Base-by-base conservation (phyloP, 2,113 vertebrate genomes). In the Tragelaphus strepsiceros region DNA sequence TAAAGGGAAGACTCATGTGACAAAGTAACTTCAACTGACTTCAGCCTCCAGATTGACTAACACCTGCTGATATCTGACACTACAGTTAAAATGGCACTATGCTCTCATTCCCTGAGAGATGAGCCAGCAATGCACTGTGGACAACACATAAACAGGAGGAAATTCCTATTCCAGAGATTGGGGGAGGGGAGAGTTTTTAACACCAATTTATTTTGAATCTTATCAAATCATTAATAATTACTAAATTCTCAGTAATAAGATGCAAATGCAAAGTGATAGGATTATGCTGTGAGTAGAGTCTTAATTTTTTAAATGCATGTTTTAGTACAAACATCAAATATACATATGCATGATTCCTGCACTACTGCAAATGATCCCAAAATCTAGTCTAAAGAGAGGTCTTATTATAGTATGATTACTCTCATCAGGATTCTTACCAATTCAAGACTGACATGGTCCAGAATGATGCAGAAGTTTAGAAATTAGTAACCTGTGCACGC, bases 301-400 rank as follows among this genome's bases (percentile, higher is more conserved):
- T 74, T 92, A 46, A 95, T 80, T 80, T 97, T 90, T 62, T 49
- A 84, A 84, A 61, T 53, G 17, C 61, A 7, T 81, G 39, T 62
- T 22, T 91, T 92, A 90, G 58, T 74, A 49, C 89, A 96, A 88
- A 80, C 35, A 96, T 80, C 51, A 94, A 94, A 94, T 56, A n/a
- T 30, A 46, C 17, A 74, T 56, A 89, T 26, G 19, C 56, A 81
- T 19, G 1, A 77, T 49, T 87, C 90, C 82, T 92, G 30, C n/a
- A 71, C 4, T 62, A 46, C 30, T 32, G 97, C 16, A 58, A 87
- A 16, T 24, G 74, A 88, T 64, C 82, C 78, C 54, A 85, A 97
- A 93, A 61, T 35, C 26, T 49, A 86, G 49, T 35, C 24, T 74
- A 94, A 90, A 94, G 32, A 51, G 59, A 80, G 74, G 5, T 49